Evolutionary conservation across 2,113 vertebrate species (phyloP).

Genomic region (Prietella phreatophila): DNA sequence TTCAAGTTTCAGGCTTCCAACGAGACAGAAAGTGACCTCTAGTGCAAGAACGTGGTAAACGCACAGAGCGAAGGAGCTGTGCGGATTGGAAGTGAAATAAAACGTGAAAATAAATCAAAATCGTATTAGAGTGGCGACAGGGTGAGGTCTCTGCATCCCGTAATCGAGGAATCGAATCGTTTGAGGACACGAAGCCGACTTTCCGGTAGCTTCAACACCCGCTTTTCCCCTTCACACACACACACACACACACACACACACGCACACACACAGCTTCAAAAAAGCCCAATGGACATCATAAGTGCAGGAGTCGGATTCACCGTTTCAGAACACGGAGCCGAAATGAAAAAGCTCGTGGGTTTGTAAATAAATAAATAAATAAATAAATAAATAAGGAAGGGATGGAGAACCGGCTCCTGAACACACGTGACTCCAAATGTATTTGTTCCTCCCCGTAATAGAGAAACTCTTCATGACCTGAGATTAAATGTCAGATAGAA

Average conservation of each 20-base stretch:
- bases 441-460: constrained; percentile 34
- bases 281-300: background rate
- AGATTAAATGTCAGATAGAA: constrained; percentile 58
- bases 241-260: background rate
- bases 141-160: background rate
- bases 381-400: background rate
- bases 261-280: background rate
- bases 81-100: background rate
- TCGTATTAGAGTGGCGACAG: background rate
- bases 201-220: background rate
- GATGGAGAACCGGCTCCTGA: constrained; percentile 14
- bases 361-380: background rate
- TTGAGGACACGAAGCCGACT: background rate
- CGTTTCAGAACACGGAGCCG: background rate
- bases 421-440: constrained; percentile 28
- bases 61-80: background rate
- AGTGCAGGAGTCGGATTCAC: background rate
- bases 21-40: background rate
- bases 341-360: background rate
- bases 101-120: background rate
- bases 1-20: background rate
- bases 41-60: background rate
- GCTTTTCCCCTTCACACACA: background rate
- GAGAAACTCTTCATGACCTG: constrained; percentile 55
- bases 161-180: background rate